Percentiles rank a stretch among this genome's conserved stretches.
Evolutionary conservation across 2,888 invertebrate genomes (phyloP).

Genomic region (Tromatobia lineatoria): DNA sequence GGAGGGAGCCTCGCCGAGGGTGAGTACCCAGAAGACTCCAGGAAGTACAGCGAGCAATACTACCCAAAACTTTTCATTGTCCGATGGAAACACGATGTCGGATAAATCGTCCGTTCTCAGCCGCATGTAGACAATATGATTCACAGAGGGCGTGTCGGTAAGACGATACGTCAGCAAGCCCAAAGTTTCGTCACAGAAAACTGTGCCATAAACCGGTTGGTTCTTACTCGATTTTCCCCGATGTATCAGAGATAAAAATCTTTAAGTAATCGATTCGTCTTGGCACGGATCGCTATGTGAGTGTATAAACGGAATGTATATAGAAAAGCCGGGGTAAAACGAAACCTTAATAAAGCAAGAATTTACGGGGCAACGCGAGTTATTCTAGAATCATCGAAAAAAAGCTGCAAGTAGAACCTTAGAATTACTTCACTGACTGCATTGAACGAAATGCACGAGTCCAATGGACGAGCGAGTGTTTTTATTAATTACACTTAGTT

Average conservation of each 20-base stretch:
- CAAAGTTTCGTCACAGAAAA: constrained; percentile 20
- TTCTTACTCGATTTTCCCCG: not conserved
- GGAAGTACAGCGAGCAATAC: constrained; percentile 33
- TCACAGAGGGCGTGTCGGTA: constrained; percentile 1
- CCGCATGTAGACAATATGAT: constrained; percentile 1
- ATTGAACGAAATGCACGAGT: no score
- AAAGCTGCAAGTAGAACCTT: no score
- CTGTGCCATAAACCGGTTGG: constrained; percentile 7
- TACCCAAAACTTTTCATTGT: constrained; percentile 14
- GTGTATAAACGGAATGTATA: not conserved
- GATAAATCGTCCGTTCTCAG: not conserved
- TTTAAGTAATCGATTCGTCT: not conserved
- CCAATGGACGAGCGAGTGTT: no score
- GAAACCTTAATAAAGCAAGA: no score
- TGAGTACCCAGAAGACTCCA: constrained; percentile 51
- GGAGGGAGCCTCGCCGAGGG: constrained; percentile 50
- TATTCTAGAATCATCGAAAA: no score
- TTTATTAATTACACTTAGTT: no score
- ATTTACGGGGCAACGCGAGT: no score
- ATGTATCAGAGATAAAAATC: not conserved
- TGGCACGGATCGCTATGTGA: not conserved
- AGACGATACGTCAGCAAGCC: constrained; percentile 11
- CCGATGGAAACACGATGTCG: not conserved
- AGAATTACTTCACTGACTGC: no score
- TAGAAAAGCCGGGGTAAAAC: not conserved